phyloP scores from a whole-genome alignment of 30 jellyfish, hydroid and myxozoan species.

The Cassiopea andromeda region DNA sequence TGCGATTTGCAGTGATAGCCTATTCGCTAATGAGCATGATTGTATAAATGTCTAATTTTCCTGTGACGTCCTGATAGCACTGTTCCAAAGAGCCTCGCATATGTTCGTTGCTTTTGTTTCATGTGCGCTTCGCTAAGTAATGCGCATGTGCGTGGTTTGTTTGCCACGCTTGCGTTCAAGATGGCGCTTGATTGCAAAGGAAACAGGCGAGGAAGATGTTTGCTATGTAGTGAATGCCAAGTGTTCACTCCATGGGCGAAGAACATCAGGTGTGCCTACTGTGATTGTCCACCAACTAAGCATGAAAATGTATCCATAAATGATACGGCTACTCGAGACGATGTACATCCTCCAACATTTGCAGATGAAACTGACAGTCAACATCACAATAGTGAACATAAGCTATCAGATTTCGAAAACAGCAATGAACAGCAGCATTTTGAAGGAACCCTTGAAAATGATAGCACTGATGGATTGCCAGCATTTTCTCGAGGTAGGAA shows the following conservation, averaged over 20 bases:
- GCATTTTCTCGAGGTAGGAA: not conserved
- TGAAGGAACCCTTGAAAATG: not conserved
- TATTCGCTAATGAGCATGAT: not conserved
- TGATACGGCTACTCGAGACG: slow-evolving; percentile 2
- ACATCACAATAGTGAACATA: not conserved
- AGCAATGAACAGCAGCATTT: not conserved
- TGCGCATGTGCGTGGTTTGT: slow-evolving; percentile 13
- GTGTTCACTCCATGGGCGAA: slow-evolving; percentile 57
- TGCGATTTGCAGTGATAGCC: not conserved
- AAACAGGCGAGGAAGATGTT: slow-evolving; percentile 67
- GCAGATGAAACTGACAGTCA: not conserved
- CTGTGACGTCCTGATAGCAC: not conserved
- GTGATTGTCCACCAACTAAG: slow-evolving; percentile 68
- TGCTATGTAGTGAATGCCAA: slow-evolving; percentile 43
- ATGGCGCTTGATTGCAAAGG: slow-evolving; percentile 69
- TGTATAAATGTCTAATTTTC: not conserved
- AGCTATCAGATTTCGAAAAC: not conserved
- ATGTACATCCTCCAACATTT: not conserved
- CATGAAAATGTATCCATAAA: slow-evolving; percentile 22
- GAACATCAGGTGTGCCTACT: slow-evolving; percentile 64
- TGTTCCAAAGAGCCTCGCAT: not conserved
- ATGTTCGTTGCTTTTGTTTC: slow-evolving; percentile 15
- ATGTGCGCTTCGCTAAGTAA: slow-evolving; percentile 14
- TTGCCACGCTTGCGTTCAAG: slow-evolving; percentile 21
- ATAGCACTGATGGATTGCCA: not conserved